phyloP scores from a whole-genome alignment of 2,797 vertebrate genomes.

The Halcyon smyrnensis region DNA sequence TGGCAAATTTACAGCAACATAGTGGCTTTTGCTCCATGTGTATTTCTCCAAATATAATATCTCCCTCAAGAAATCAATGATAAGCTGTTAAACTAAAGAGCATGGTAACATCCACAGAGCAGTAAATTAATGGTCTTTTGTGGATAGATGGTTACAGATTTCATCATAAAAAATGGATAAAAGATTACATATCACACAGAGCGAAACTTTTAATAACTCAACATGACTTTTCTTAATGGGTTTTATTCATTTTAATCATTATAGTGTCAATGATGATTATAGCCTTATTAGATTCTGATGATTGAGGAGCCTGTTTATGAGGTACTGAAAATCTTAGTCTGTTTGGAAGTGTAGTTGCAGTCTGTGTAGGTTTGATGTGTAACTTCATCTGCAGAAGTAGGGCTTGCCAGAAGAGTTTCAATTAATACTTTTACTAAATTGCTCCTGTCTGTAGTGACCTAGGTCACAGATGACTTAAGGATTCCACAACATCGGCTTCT shows the following conservation, averaged over 20 bases:
- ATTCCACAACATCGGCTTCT: constrained; percentile 78
- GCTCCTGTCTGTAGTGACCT: constrained; percentile 81
- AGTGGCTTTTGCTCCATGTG: constrained; percentile 80
- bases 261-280: constrained; percentile 99
- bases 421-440: constrained; percentile 84
- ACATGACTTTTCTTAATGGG: constrained; percentile 96
- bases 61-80: constrained; percentile 89
- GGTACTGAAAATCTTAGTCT: constrained; percentile 83
- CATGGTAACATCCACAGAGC: constrained; percentile 86
- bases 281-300: constrained; percentile 91
- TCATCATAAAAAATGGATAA: constrained; percentile 90
- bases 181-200: constrained; percentile 88
- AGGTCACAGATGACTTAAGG: constrained; percentile 83
- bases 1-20: constrained; percentile 82
- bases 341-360: constrained; percentile 71
- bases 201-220: constrained; percentile 95
- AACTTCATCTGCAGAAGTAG: constrained; percentile 79
- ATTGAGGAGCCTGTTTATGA: constrained; percentile 89
- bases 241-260: constrained; percentile 99
- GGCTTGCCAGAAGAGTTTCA: constrained; percentile 77
- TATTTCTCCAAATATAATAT: constrained; percentile 88
- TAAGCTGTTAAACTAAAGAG: constrained; percentile 88
- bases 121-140: constrained; percentile 91
- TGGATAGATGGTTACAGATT: constrained; percentile 87
- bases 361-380: constrained; percentile 77